Conservation (phyloP, 2,888 invertebrate genomes). For the Drosophila acutilabella region DNA sequence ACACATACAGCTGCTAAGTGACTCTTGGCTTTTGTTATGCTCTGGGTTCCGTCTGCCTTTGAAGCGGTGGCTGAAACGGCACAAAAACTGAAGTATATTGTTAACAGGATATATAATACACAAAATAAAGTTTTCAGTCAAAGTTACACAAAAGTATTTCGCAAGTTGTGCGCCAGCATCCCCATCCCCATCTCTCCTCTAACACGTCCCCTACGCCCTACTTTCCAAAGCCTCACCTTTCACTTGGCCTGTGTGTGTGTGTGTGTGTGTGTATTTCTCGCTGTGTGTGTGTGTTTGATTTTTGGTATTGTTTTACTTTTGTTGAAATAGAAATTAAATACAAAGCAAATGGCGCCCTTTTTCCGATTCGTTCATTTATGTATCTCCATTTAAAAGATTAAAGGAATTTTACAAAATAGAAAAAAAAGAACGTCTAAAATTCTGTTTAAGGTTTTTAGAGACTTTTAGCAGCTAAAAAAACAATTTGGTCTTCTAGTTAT, state of each 20-base stretch:
- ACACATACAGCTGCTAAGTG: slow-evolving; percentile 64
- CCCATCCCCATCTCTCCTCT: background rate
- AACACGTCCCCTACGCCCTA: background rate
- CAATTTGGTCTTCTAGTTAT: too few relatives aligned
- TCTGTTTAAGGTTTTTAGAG: background rate
- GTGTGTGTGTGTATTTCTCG: slow-evolving; percentile 20
- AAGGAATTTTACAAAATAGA: slow-evolving; percentile 29
- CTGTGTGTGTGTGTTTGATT: slow-evolving; percentile 70
- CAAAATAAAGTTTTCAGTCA: slow-evolving; percentile 81
- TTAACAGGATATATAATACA: slow-evolving; percentile 82
- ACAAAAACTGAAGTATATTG: slow-evolving; percentile 79
- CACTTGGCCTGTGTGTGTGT: slow-evolving; percentile 36
- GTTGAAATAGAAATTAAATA: slow-evolving; percentile 69
- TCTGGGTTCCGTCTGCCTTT: slow-evolving; percentile 62
- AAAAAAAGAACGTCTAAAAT: background rate
- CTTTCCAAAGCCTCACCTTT: slow-evolving; percentile 55
- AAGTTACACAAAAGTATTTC: slow-evolving; percentile 82
- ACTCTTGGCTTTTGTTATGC: slow-evolving; percentile 73
- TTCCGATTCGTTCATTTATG: slow-evolving; percentile 20
- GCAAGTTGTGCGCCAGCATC: slow-evolving; percentile 64
- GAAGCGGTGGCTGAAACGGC: slow-evolving; percentile 63
- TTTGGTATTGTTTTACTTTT: slow-evolving; percentile 79
- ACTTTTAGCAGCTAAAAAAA: too few relatives aligned
- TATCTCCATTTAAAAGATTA: slow-evolving; percentile 24
- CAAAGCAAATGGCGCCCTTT: slow-evolving; percentile 52